These are phyloP conservation scores for Salvelinus fontinalis DNA, from an alignment of 2,113 vertebrate genomes.

Conservation along the genomic window DNA sequence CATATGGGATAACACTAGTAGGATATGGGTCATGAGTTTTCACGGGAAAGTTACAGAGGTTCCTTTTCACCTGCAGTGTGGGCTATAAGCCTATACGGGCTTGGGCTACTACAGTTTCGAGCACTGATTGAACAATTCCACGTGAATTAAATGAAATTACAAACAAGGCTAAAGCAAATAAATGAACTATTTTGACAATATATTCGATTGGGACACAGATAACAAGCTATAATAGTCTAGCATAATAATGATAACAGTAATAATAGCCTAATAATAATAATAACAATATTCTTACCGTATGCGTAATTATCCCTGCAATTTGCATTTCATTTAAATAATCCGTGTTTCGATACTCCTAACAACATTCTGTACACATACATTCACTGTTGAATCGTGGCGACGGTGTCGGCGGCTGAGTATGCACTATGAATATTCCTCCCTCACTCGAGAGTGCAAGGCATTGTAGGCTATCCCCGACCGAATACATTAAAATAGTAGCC, in stretches of 20 bases:
- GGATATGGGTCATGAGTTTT: neutral
- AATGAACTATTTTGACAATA: no score
- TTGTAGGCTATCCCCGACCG: no score
- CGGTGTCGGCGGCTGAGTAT: constrained; percentile 24
- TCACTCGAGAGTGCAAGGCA: constrained; percentile 26
- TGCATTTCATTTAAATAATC: constrained; percentile 53
- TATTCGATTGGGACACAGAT: no score
- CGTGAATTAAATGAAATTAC: neutral
- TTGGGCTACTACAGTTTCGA: no score
- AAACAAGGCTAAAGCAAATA: no score
- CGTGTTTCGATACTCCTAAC: constrained; percentile 48
- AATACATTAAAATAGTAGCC: no score
- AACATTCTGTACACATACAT: constrained; percentile 43
- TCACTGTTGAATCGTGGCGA: constrained; percentile 37
- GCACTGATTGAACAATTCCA: no score
- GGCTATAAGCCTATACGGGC: no score
- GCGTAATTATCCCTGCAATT: constrained; percentile 3
- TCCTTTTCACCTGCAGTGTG: neutral
- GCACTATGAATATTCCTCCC: constrained; percentile 2
- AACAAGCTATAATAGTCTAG: no score
- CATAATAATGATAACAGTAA: no score
- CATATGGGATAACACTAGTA: no score
- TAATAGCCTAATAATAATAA: neutral
- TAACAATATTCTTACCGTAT: constrained; percentile 43
- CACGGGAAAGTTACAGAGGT: neutral